Conservation (phyloP, 2,797 vertebrate genomes). For the Atherinosoma microstoma region DNA sequence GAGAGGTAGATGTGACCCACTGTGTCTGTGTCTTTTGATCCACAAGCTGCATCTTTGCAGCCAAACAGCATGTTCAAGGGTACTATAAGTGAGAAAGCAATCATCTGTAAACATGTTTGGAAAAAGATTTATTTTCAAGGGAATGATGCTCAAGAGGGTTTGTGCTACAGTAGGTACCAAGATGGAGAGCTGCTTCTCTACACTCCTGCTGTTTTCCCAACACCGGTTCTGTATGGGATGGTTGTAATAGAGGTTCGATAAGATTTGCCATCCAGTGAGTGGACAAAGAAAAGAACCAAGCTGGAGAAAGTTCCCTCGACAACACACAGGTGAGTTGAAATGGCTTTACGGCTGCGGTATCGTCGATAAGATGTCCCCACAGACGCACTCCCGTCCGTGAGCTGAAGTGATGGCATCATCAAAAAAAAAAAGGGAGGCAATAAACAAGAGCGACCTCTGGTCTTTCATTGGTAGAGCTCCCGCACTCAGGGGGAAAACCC, state of each 20-base stretch:
- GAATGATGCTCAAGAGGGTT: slow-evolving; percentile 2
- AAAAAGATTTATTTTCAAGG: neutral
- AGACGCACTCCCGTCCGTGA: slow-evolving; percentile 48
- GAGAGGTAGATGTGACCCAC: neutral
- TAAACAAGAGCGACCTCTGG: slow-evolving; percentile 66
- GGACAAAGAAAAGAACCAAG: slow-evolving; percentile 10
- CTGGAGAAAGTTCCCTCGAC: slow-evolving; percentile 38
- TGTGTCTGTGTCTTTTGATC: slow-evolving; percentile 1
- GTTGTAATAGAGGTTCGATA: slow-evolving; percentile 20
- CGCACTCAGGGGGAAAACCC: slow-evolving; percentile 52
- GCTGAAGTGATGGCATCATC: slow-evolving; percentile 75
- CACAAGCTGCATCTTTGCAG: neutral
- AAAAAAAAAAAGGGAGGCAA: slow-evolving; percentile 51
- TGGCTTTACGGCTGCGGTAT: slow-evolving; percentile 61
- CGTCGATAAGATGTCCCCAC: slow-evolving; percentile 56
- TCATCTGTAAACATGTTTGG: neutral
- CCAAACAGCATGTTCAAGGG: neutral
- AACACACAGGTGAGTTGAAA: slow-evolving; percentile 64
- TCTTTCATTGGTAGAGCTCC: slow-evolving; percentile 58
- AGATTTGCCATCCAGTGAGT: slow-evolving; percentile 29
- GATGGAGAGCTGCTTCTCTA: slow-evolving; percentile 14
- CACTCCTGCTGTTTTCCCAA: neutral
- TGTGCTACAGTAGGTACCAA: slow-evolving; percentile 5
- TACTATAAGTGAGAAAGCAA: neutral
- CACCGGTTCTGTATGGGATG: slow-evolving; percentile 15